Percentiles rank a stretch among this genome's conserved stretches.
These are phyloP conservation scores for Aphaenogaster floridana DNA, from an alignment of 1,140 invertebrate genomes.

Conservation along the genomic window DNA sequence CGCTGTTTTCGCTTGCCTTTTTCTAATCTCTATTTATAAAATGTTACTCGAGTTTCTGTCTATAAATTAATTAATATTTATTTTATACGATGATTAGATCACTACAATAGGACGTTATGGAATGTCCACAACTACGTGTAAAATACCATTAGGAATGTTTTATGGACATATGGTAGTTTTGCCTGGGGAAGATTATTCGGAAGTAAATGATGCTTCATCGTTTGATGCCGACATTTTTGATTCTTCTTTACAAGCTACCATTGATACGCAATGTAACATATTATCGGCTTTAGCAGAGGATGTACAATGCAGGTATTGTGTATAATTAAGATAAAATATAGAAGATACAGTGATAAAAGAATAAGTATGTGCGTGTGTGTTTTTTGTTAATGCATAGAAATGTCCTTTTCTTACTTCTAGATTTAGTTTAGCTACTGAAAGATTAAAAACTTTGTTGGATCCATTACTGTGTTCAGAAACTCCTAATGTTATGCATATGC, in stretches of 20 bases:
- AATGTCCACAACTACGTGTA: constrained; percentile 95
- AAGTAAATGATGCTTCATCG: constrained; percentile 83
- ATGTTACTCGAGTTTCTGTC: constrained; percentile 26
- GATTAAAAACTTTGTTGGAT: constrained; percentile 92
- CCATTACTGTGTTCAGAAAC: constrained; percentile 92
- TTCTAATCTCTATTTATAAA: not conserved
- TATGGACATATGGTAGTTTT: constrained; percentile 95
- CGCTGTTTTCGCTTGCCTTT: not conserved
- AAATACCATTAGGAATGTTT: constrained; percentile 96
- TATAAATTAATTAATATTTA: constrained; percentile 51
- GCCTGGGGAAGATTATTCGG: constrained; percentile 89
- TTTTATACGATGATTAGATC: constrained; percentile 87
- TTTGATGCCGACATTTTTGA: constrained; percentile 80
- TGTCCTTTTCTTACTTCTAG: constrained; percentile 68
- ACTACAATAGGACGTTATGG: constrained; percentile 96
- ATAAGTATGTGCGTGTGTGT: not conserved
- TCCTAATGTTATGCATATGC: constrained; percentile 93
- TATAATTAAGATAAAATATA: not conserved
- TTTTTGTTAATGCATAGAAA: constrained; percentile 27
- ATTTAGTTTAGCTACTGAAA: constrained; percentile 94
- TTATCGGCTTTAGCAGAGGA: constrained; percentile 91
- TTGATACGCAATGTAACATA: constrained; percentile 88
- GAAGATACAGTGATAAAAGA: not conserved
- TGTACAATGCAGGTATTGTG: constrained; percentile 91
- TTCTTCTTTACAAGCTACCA: constrained; percentile 83